Percentiles rank a stretch among this genome's conserved stretches.
phyloP scores from a whole-genome alignment of 2,113 vertebrate species.

The Heloderma charlesbogerti region DNA sequence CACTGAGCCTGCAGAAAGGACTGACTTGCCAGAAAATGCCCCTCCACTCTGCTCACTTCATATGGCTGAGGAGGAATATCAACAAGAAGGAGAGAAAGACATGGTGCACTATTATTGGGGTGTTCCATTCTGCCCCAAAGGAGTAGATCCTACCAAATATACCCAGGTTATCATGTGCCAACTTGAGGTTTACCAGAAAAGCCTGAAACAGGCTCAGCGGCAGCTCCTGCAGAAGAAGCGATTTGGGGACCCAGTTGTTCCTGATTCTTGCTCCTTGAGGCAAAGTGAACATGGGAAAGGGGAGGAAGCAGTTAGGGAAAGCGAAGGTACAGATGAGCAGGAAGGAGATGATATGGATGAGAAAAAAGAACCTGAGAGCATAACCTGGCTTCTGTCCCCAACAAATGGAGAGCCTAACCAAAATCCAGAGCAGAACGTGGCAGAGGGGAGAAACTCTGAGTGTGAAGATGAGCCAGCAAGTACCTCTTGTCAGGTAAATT shows the following conservation, averaged over 20 bases:
- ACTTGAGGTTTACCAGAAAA: constrained; percentile 93
- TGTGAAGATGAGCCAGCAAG: constrained; percentile 77
- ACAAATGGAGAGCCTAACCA: constrained; percentile 65
- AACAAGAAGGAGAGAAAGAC: constrained; percentile 52
- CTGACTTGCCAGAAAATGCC: constrained; percentile 14
- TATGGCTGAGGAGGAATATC: constrained; percentile 47
- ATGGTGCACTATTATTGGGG: constrained; percentile 95
- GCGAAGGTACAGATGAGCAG: constrained; percentile 69
- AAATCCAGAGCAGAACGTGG: constrained; percentile 67
- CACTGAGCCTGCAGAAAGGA: constrained; percentile 54
- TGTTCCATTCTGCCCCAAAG: constrained; percentile 93
- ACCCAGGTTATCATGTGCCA: constrained; percentile 94
- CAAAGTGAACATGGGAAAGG: constrained; percentile 68
- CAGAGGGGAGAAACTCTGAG: constrained; percentile 67
- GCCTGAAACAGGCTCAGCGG: constrained; percentile 90
- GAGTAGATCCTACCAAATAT: constrained; percentile 89
- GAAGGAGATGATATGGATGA: constrained; percentile 76
- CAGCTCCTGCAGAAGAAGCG: constrained; percentile 85
- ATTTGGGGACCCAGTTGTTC: constrained; percentile 88
- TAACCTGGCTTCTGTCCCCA: constrained; percentile 65
- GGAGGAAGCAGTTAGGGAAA: constrained; percentile 51
- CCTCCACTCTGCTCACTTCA: constrained; percentile 25
- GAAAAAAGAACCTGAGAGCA: constrained; percentile 69
- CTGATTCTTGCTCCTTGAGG: constrained; percentile 72
- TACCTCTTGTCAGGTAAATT: constrained; percentile 81